Conservation (phyloP, 2,888 invertebrate species). For the Nomada ferruginata region DNA sequence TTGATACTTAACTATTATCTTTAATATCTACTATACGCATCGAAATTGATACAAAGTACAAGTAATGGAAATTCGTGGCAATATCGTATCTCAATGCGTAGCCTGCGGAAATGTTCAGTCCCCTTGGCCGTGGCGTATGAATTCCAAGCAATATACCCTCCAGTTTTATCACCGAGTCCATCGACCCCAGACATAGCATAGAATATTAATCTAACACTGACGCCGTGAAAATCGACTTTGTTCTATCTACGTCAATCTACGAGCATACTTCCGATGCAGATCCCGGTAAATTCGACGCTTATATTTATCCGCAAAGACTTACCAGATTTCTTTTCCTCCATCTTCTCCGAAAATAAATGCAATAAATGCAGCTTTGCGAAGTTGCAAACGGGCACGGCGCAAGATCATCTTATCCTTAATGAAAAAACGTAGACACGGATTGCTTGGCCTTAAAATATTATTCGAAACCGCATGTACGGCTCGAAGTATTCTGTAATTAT, state of each 20-base stretch:
- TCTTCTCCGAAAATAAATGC: too few relatives aligned
- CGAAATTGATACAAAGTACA: constrained; percentile 4
- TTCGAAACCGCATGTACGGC: background rate
- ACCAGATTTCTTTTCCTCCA: too few relatives aligned
- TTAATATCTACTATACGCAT: background rate
- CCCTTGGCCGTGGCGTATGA: constrained; percentile 40
- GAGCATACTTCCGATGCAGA: constrained; percentile 9
- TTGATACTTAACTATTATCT: background rate
- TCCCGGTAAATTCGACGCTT: background rate
- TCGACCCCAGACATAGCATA: constrained; percentile 56
- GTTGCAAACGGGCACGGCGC: background rate
- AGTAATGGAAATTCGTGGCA: constrained; percentile 3
- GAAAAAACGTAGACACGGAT: constrained; percentile 21
- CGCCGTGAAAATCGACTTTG: constrained; percentile 65
- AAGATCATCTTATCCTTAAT: constrained; percentile 29
- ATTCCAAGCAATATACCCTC: constrained; percentile 46
- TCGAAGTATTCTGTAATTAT: constrained; percentile 48
- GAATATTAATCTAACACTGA: constrained; percentile 69
- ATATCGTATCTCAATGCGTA: constrained; percentile 13
- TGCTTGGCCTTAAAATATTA: constrained; percentile 14
- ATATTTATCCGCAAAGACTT: background rate
- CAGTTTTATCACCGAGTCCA: constrained; percentile 53
- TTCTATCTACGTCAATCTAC: constrained; percentile 18
- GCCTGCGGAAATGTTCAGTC: constrained; percentile 15
- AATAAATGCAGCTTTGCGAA: background rate